Percentiles rank a stretch among this genome's conserved stretches.
Conservation (phyloP, 2,797 vertebrate genomes). For the Urosaurus nigricauda region DNA sequence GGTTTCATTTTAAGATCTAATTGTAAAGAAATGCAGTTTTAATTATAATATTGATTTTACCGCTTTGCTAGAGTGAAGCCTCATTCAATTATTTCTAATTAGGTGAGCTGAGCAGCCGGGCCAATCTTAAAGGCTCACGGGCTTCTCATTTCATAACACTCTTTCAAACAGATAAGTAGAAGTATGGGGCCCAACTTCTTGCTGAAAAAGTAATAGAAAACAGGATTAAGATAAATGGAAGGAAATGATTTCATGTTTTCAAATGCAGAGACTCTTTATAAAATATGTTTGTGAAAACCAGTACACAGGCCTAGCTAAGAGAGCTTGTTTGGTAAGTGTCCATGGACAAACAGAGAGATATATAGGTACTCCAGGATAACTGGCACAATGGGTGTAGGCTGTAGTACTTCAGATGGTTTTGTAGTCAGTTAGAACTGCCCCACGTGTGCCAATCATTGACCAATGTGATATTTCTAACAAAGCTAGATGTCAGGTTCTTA, state of each 20-base stretch:
- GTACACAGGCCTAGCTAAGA: constrained; percentile 16
- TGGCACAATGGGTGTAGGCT: no score
- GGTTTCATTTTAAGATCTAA: constrained; percentile 69
- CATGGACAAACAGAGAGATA: constrained; percentile 12
- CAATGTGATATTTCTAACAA: not conserved
- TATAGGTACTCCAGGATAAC: not conserved
- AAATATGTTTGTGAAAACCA: constrained; percentile 37
- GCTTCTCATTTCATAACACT: constrained; percentile 62
- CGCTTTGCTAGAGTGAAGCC: constrained; percentile 60
- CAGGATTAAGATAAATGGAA: constrained; percentile 49
- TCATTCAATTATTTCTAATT: constrained; percentile 76
- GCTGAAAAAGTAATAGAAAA: constrained; percentile 30
- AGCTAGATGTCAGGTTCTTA: not conserved
- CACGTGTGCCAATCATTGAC: not conserved
- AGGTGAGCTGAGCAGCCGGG: constrained; percentile 44
- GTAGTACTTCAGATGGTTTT: not conserved
- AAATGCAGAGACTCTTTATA: not conserved
- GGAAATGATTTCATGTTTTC: constrained; percentile 25
- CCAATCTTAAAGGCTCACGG: constrained; percentile 68
- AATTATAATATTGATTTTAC: constrained; percentile 73
- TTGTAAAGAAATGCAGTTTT: constrained; percentile 72
- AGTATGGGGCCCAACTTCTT: constrained; percentile 30
- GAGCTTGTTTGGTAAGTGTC: constrained; percentile 33
- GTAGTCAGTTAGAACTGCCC: not conserved
- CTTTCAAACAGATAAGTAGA: constrained; percentile 44